Evolutionary conservation across 1,140 invertebrate genomes (phyloP), one percentile per base, ranked within the genome.

Genomic region (Lerema accius): DNA sequence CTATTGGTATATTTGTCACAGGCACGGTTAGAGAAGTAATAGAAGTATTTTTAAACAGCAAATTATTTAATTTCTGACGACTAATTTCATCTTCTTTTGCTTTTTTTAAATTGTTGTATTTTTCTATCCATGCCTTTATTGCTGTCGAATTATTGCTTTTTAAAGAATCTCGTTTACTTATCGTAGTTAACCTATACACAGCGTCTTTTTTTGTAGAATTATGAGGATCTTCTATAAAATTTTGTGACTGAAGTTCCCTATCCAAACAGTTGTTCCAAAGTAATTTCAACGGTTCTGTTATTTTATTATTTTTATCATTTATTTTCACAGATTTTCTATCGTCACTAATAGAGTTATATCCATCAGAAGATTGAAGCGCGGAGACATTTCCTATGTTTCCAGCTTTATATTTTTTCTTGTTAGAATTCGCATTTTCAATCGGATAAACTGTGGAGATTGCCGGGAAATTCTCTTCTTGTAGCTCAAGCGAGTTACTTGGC

Each of bases 201-300:
- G 65, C 58, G 43, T 74, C 62, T 53, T 75, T 61, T 10, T 56
- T 65, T 67, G 73, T 62, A n/a, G 75, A 59, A 63, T 71, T 71
- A 56, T 77, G 71, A 3, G 59, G 53, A 49, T 73, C 63, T 68
- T 83, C 71, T 58, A 75, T 70, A 43, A 81, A 76, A 16, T 50
- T 45, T 26, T 59, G 62, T 11, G 60, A 17, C 55, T 73, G 69
- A 48, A 23, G 68, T 16, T 62, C 69, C 15, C 60, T 69, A 70
- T 86, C 82, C 46, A 83, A 75, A 69, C 87, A 90, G 56, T 79
- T 82, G 49, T 88, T 79, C 87, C 83, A 87, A 28, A 82, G 67
- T 51, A 88, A 69, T 69, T 78, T 76, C 26, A 76, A 55, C 7
- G 77, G 63, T 53, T 72, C 39, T 6, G 63, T 71, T 17, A 69